Base-by-base conservation (phyloP, 2,888 invertebrate species). In the Boloria selene region DNA sequence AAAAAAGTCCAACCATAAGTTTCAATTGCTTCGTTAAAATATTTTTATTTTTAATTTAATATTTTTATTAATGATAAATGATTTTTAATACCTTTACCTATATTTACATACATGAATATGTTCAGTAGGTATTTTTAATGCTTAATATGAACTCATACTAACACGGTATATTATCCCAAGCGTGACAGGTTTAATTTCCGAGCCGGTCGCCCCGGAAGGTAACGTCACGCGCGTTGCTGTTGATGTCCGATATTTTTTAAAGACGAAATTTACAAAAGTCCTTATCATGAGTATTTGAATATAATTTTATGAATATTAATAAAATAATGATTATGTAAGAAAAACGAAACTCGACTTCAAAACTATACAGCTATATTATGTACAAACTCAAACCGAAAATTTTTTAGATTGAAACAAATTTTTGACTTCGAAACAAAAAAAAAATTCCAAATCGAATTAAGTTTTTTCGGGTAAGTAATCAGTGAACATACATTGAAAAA, bases 101-200 rank as follows among this genome's bases (percentile, higher is more conserved):
- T n/a, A 56, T 49, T 16, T 49, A 16, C n/a, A 49, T 49, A 54
- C 49, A 60, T 1, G 47, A 22, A 13, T 13, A 47, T 47, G n/a
- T 47, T 47, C 4, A 47, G 47, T 47, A 22, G 22, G 22, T 22
- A 22, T 47, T 14, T 59, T 31, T 31, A 49, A 13, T 47, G 47
- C 13, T 58, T 45, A 59, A 16, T 38, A 49, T 31, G 31, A 59
- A 47, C 38, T 59, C 4, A 31, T 13, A 47, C 14, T 44, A 42
- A 3, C 52, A 54, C 4, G 5, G 17, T 45, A 14, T 45, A n/a
- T n/a, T n/a, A 65, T 66, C n/a, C 53, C 55, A 47, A 68, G 67
- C 77, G 70, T 71, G 85, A 81, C 86, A 85, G 79, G 75, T 77
- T 85, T 80, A 78, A 87, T 87, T 87, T 88, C 86, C 86, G 84